Conservation (phyloP, 2,888 invertebrate species). For the Sarcophaga carnaria region DNA sequence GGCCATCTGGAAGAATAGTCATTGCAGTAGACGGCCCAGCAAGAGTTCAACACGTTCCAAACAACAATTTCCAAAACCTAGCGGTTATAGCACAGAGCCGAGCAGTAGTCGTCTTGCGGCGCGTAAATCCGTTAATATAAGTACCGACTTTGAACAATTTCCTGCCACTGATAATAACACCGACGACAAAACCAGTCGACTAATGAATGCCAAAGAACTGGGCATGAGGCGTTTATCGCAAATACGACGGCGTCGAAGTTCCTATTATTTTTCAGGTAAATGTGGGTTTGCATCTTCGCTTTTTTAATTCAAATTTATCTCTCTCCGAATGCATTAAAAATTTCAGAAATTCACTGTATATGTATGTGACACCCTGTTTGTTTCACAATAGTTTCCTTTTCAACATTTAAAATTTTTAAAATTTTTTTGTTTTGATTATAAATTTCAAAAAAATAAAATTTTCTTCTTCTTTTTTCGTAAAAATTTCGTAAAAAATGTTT, state of each 20-base stretch:
- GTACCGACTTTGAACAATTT: slow-evolving; percentile 71
- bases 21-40: slow-evolving; percentile 62
- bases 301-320: not conserved
- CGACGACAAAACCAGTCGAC: slow-evolving; percentile 64
- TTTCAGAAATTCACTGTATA: no score
- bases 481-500: not conserved
- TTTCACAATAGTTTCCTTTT: not conserved
- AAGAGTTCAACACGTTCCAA: slow-evolving; percentile 69
- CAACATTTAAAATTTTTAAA: not conserved
- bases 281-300: not conserved
- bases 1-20: slow-evolving; percentile 74
- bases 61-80: slow-evolving; percentile 61
- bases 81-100: slow-evolving; percentile 51
- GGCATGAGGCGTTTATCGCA: slow-evolving; percentile 79
- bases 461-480: not conserved
- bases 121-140: slow-evolving; percentile 69
- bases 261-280: slow-evolving; percentile 81
- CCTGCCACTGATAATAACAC: slow-evolving; percentile 67
- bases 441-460: not conserved
- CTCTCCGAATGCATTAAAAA: no score
- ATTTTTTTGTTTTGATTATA: not conserved
- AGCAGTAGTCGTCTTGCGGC: slow-evolving; percentile 56
- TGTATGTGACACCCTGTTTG: not conserved
- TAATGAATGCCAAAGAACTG: slow-evolving; percentile 65
- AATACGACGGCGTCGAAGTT: slow-evolving; percentile 79